These are phyloP conservation scores for Callopanchax toddi DNA, from an alignment of 2,113 vertebrate species.

Conservation along the genomic window DNA sequence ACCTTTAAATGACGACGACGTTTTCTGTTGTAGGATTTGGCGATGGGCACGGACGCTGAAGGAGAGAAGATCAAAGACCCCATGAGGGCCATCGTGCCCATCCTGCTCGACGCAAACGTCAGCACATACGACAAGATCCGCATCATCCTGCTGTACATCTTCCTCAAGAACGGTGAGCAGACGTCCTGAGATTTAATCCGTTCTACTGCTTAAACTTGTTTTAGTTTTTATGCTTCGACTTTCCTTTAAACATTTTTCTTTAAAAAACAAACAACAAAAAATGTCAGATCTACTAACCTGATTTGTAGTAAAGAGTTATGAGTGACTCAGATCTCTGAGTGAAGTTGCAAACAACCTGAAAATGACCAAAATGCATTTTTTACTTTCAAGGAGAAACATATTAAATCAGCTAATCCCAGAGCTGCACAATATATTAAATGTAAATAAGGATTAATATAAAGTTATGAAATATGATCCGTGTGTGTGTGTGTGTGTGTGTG, in stretches of 20 bases:
- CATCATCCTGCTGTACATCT: conserved; percentile 98
- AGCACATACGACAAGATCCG: conserved; percentile 98
- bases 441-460: not conserved
- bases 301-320: too few species aligned
- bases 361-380: not conserved
- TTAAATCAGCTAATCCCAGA: not conserved
- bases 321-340: too few species aligned
- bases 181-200: not conserved
- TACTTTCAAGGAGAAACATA: conserved; percentile 1
- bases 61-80: conserved; percentile 99
- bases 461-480: not conserved
- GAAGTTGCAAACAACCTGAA: too few species aligned
- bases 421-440: conserved; percentile 31
- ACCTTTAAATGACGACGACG: not conserved
- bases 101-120: conserved; percentile 93
- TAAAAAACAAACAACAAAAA: too few species aligned
- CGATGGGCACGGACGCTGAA: conserved; percentile 96
- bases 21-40: conserved; percentile 85
- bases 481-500: conserved; percentile 34
- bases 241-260: too few species aligned
- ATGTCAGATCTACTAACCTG: too few species aligned
- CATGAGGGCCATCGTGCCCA: conserved; percentile 98
- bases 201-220: not conserved
- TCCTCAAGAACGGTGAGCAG: conserved; percentile 92
- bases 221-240: too few species aligned